A percentile compares a stretch with the other conserved stretches of the same genome.
phyloP scores from a whole-genome alignment of 2,113 vertebrate species.

The Aegotheles bennettii region DNA sequence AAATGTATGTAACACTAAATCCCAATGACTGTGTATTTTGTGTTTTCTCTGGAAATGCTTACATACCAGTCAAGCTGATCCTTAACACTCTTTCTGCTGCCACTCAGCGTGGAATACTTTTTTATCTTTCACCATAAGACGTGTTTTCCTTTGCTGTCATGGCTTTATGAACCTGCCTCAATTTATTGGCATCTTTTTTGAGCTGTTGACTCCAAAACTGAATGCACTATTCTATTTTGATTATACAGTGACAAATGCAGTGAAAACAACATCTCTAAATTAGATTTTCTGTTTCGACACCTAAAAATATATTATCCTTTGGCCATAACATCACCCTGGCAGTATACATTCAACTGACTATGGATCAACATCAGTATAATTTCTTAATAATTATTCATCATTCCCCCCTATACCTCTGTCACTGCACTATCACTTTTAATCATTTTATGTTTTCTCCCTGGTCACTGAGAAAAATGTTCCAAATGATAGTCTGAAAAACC shows the following conservation, averaged over 20 bases:
- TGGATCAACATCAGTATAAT: not conserved
- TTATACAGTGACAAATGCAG: not conserved
- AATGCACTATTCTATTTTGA: not conserved
- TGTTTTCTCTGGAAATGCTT: not conserved
- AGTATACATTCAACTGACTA: not conserved
- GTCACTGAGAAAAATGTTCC: not conserved
- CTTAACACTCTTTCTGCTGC: not conserved
- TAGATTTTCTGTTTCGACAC: not conserved
- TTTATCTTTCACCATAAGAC: not conserved
- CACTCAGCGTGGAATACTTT: not conserved
- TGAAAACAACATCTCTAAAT: not conserved
- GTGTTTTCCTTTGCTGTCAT: not conserved
- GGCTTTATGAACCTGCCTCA: not conserved
- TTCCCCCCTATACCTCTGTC: not conserved
- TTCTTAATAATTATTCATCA: not conserved
- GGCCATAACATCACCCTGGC: not conserved
- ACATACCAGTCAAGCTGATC: not conserved
- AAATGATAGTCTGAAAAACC: not conserved
- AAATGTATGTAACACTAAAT: not conserved
- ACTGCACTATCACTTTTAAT: not conserved
- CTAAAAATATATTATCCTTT: not conserved
- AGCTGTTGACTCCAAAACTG: not conserved
- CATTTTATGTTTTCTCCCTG: not conserved
- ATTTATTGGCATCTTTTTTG: not conserved
- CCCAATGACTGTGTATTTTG: not conserved